Evolutionary conservation across 2,797 vertebrate genomes (phyloP), one percentile per base, ranked within the genome.

Genomic region (Sardinella longiceps): DNA sequence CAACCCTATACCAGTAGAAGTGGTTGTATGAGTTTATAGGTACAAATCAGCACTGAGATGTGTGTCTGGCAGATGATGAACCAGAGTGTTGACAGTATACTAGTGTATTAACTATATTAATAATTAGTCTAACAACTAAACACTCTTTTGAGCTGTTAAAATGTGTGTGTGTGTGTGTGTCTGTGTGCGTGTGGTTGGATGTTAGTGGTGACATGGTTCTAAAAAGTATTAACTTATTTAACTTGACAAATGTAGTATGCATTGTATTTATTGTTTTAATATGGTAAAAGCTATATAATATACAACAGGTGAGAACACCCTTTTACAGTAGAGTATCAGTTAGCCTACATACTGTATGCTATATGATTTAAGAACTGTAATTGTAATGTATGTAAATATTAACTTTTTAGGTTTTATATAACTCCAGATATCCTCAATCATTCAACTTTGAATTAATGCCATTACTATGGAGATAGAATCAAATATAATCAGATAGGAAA

Each of bases 21-120:
- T 74, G 37, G 1, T 43, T 43, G 33, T 33, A 33, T 28, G 28
- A 15, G 30, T 28, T 33, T 4, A 25, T 9, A 15, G 28, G 28
- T 12, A 12, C 28, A 77, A 20, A 39, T 43, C 18, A 37, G 70
- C 70, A 77, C 66, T 37, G 33, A 33, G 28, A 70, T 5, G 5
- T 43, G 33, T 74, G 70, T 77, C 70, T 77, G 70, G 70, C 70
- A 77, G 37, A 37, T 37, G 43, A 77, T 43, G 70, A 77, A 77
- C 70, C 70, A 77, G 53, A 56, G 37, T 77, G 20, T 77, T 77
- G 37, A 77, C 2, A 37, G 28, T 33, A 70, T 30, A 33, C 1
- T 25, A 58, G 1, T 25, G n/a, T n/a, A n/a, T 58, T 58, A 43
- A 37, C 30, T 39, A 39, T 20, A 7, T 20, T 20, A 39, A 20